These are phyloP conservation scores for Python bivittatus DNA, from an alignment of 2,113 vertebrate genomes.

Conservation along the genomic window DNA sequence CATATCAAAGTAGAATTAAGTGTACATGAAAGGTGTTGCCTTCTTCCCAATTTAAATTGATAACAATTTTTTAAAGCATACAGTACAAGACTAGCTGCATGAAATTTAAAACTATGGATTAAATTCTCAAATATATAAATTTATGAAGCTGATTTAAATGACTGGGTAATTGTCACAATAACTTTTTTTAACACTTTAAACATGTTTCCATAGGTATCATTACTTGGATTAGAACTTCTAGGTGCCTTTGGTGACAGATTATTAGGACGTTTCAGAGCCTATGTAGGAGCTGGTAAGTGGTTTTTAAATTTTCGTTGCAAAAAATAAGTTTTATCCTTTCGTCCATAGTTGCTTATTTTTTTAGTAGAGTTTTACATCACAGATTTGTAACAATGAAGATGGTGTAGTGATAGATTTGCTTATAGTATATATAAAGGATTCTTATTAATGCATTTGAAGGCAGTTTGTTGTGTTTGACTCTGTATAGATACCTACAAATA, in stretches of 20 bases:
- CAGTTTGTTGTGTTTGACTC: not conserved
- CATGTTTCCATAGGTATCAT: slow-evolving; percentile 80
- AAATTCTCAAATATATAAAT: not conserved
- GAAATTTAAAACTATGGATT: not conserved
- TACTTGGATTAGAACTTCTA: slow-evolving; percentile 90
- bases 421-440: not conserved
- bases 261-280: slow-evolving; percentile 87
- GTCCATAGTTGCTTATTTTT: not conserved
- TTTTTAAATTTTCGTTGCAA: not conserved
- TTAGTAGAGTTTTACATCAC: not conserved
- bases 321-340: not conserved
- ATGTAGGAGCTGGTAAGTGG: slow-evolving; percentile 86
- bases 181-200: slow-evolving; percentile 50
- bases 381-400: not conserved
- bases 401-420: not conserved
- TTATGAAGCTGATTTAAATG: not conserved
- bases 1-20: too few relatives aligned
- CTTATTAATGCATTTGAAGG: not conserved
- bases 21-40: not conserved
- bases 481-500: not conserved
- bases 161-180: not conserved
- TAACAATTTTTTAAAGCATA: not conserved
- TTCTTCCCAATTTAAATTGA: not conserved
- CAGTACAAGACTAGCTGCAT: not conserved
- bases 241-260: slow-evolving; percentile 87